Percentiles rank a stretch among this genome's conserved stretches.
These are phyloP conservation scores for Stenoptilia bipunctidactyla DNA, from an alignment of 2,888 invertebrate species.

Conservation along the genomic window DNA sequence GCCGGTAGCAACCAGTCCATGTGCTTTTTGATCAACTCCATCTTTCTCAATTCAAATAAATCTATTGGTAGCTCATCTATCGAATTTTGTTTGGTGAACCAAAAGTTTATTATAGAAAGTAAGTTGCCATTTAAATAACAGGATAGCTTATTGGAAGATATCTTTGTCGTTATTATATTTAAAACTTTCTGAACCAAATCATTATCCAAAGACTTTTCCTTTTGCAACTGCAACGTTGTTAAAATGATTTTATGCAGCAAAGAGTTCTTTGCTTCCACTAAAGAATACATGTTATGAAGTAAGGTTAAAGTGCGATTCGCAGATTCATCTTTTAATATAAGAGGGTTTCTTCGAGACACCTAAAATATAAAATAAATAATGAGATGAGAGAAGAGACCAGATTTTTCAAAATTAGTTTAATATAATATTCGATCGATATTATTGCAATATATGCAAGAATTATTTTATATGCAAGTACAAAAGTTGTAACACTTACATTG, in stretches of 20 bases:
- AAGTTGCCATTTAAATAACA: conserved; percentile 49
- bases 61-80: conserved; percentile 50
- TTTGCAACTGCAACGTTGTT: conserved; percentile 61
- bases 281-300: conserved; percentile 64
- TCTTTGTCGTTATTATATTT: conserved; percentile 30
- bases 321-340: conserved; percentile 69
- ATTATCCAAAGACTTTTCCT: conserved; percentile 57
- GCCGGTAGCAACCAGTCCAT: conserved; percentile 56
- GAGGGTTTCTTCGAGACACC: conserved; percentile 40
- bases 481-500: conserved; percentile 33
- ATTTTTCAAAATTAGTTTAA: neutral
- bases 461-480: no score
- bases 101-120: conserved; percentile 55
- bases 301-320: conserved; percentile 69
- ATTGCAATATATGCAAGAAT: no score
- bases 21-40: conserved; percentile 50
- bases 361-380: conserved; percentile 28
- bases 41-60: conserved; percentile 36
- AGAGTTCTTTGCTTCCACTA: conserved; percentile 62
- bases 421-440: no score
- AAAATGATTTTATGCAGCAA: conserved; percentile 66
- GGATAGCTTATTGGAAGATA: conserved; percentile 29
- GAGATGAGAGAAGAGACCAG: neutral
- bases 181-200: conserved; percentile 53
- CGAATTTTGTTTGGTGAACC: conserved; percentile 46